Conservation (phyloP, 2,888 invertebrate species). For the Andrena camellia region DNA sequence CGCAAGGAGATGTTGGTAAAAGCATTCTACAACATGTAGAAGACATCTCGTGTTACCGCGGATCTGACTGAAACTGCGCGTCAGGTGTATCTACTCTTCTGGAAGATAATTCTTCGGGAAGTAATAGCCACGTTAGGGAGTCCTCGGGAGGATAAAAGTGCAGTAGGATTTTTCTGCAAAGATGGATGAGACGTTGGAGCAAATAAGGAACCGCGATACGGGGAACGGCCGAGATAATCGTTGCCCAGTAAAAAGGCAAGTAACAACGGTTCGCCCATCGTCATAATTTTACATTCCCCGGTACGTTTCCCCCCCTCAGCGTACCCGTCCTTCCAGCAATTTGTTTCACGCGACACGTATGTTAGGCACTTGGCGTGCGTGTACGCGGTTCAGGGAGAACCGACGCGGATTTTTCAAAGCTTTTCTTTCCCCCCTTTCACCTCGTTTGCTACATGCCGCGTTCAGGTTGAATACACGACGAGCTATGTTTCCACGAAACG, state of each 20-base stretch:
- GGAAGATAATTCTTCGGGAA: not conserved
- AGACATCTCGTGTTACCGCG: not conserved
- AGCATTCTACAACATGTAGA: not conserved
- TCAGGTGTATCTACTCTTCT: no score
- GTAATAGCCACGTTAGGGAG: not conserved
- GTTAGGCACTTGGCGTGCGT: constrained; percentile 26
- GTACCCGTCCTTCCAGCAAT: constrained; percentile 25
- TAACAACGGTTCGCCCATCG: constrained; percentile 26
- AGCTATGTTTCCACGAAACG: constrained; percentile 41
- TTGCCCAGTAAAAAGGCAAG: constrained; percentile 1
- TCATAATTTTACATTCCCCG: constrained; percentile 41
- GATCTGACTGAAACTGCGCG: not conserved
- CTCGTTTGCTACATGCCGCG: constrained; percentile 13
- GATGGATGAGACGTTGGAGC: not conserved
- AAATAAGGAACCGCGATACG: constrained; percentile 25
- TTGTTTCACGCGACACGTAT: constrained; percentile 47
- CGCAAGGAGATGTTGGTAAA: not conserved
- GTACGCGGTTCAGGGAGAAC: constrained; percentile 11
- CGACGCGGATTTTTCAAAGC: constrained; percentile 35
- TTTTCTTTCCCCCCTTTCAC: constrained; percentile 16
- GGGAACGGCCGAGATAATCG: constrained; percentile 24
- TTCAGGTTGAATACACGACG: constrained; percentile 41
- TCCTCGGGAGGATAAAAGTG: not conserved
- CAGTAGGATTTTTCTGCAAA: not conserved
- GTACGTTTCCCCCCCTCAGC: constrained; percentile 1